These are phyloP conservation scores for Zele albiditarsus DNA, from an alignment of 2,888 invertebrate genomes.

Conservation along the genomic window DNA sequence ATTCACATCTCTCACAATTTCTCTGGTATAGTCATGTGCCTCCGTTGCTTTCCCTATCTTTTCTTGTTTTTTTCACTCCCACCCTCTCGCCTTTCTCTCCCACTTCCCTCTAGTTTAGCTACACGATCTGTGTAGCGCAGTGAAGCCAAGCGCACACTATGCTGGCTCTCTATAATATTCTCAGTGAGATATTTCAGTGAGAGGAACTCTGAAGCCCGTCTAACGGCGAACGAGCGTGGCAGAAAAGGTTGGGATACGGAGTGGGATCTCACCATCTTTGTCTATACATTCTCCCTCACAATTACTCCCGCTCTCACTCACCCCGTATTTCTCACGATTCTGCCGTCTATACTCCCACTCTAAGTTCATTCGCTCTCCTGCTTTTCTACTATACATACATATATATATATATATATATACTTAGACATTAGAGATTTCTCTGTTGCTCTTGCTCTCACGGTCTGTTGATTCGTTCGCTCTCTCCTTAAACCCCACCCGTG, in stretches of 20 bases:
- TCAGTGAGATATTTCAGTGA: conserved; percentile 67
- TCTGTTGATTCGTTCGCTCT: background rate
- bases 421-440: background rate
- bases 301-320: conserved; percentile 39
- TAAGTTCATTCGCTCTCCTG: conserved; percentile 31
- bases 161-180: conserved; percentile 66
- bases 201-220: conserved; percentile 56
- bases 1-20: conserved; percentile 46
- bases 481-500: conserved; percentile 6
- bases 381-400: conserved; percentile 28
- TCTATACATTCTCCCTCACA: conserved; percentile 44
- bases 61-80: conserved; percentile 42
- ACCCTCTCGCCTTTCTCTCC: conserved; percentile 37
- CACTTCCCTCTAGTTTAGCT: background rate
- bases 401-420: background rate
- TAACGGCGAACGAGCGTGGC: conserved; percentile 48
- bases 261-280: conserved; percentile 48
- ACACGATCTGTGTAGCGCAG: conserved; percentile 30
- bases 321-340: conserved; percentile 21
- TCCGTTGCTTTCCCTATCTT: conserved; percentile 35
- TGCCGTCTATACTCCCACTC: conserved; percentile 35
- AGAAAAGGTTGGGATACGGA: conserved; percentile 44
- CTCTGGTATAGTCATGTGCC: conserved; percentile 31
- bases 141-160: conserved; percentile 55
- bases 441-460: conserved; percentile 15